A percentile compares a stretch with the other conserved stretches of the same genome.
These are phyloP conservation scores for Xerus inauris DNA, from an alignment of 2,113 vertebrate species.

Conservation along the genomic window DNA sequence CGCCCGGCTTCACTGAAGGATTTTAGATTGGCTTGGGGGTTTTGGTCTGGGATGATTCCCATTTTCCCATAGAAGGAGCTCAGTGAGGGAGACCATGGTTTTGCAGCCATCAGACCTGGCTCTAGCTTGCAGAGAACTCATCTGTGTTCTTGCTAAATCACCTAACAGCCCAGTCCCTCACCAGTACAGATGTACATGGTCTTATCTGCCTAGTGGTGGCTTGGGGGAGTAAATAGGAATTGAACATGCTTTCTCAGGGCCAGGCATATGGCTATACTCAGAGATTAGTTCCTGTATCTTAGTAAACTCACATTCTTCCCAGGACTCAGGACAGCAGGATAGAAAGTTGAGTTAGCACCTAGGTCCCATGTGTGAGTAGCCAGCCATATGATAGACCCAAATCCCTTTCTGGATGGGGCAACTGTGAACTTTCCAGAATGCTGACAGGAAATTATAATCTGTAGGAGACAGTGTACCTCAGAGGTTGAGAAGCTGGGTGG, in stretches of 20 bases:
- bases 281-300: not conserved
- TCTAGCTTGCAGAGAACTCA: not conserved
- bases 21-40: not conserved
- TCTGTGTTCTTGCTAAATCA: not conserved
- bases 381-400: not conserved
- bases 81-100: not conserved
- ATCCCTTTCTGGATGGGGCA: not conserved
- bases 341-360: not conserved
- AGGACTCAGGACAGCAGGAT: accelerated
- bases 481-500: not conserved
- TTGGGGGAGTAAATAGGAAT: not conserved
- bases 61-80: not conserved
- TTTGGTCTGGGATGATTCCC: not conserved
- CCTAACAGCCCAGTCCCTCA: not conserved
- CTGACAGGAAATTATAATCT: not conserved
- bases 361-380: not conserved
- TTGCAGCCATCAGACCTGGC: not conserved
- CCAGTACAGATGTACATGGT: accelerated
- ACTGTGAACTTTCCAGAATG: not conserved
- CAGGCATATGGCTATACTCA: not conserved
- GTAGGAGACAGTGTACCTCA: not conserved
- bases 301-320: not conserved
- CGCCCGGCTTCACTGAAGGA: too few species aligned
- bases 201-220: not conserved
- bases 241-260: not conserved